Conservation (phyloP, 1,140 invertebrate genomes). For the Drosophila nannoptera region DNA sequence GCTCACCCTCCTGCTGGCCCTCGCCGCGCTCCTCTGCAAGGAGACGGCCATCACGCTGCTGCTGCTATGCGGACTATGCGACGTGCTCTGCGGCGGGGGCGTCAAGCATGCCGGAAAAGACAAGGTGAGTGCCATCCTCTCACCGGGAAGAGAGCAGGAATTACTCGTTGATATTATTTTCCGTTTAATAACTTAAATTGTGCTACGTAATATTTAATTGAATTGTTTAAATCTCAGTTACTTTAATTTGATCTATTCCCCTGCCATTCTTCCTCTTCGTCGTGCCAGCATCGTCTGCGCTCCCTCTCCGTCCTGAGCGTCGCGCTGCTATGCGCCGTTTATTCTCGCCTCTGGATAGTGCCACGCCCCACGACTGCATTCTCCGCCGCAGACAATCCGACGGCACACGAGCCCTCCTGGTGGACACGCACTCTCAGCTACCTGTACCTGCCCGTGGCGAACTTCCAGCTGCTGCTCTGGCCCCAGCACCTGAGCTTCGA, state of each 20-base stretch:
- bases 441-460: conserved; percentile 91
- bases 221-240: background rate
- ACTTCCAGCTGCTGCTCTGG: conserved; percentile 89
- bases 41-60: conserved; percentile 95
- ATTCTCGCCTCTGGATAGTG: conserved; percentile 83
- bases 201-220: no score
- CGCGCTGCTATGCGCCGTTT: conserved; percentile 82
- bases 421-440: conserved; percentile 90
- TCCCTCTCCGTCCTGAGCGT: conserved; percentile 83
- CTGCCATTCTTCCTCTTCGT: background rate
- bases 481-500: conserved; percentile 93
- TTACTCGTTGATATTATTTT: no score
- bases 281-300: conserved; percentile 83
- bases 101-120: conserved; percentile 34
- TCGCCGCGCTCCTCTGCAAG: conserved; percentile 89
- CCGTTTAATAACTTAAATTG: no score
- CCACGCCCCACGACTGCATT: conserved; percentile 86
- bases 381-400: conserved; percentile 92
- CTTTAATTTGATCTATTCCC: background rate
- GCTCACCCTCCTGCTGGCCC: conserved; percentile 82
- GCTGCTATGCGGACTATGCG: conserved; percentile 90
- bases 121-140: conserved; percentile 49
- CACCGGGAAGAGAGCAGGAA: no score
- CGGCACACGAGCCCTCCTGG: conserved; percentile 86
- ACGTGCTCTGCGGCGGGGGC: conserved; percentile 79